phyloP scores from a whole-genome alignment of 2,888 invertebrate genomes.

The Stenichneumon culpator region DNA sequence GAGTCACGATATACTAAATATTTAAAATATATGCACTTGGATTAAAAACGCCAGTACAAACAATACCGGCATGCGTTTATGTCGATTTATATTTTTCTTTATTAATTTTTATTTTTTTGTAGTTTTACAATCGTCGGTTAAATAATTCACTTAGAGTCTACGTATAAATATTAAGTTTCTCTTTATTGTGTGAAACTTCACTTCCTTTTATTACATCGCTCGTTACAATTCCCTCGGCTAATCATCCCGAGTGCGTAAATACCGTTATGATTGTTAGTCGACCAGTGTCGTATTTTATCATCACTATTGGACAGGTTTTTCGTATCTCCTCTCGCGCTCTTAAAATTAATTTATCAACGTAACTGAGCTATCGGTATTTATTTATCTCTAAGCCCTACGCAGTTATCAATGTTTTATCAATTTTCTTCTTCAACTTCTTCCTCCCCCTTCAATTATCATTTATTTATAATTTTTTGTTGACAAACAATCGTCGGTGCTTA shows the following conservation, averaged over 20 bases:
- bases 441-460: constrained; percentile 27
- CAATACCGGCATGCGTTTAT: constrained; percentile 72
- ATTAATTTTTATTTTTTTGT: constrained; percentile 53
- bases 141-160: constrained; percentile 44
- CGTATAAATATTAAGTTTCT: constrained; percentile 65
- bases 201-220: constrained; percentile 64
- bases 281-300: constrained; percentile 64
- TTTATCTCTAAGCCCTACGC: constrained; percentile 33
- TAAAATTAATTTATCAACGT: constrained; percentile 56
- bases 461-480: constrained; percentile 50
- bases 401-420: constrained; percentile 28
- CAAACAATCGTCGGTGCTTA: constrained; percentile 64
- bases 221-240: constrained; percentile 1
- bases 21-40: constrained; percentile 65
- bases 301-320: constrained; percentile 63
- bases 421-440: constrained; percentile 27
- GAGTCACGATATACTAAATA: constrained; percentile 42
- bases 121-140: constrained; percentile 57
- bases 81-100: constrained; percentile 62
- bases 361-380: constrained; percentile 56
- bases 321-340: constrained; percentile 15
- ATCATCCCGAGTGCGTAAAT: constrained; percentile 38
- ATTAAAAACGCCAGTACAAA: constrained; percentile 76
- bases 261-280: constrained; percentile 75
- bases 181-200: constrained; percentile 59